These are phyloP conservation scores for Anastrepha obliqua DNA, from an alignment of 1,140 invertebrate species.

Conservation along the genomic window DNA sequence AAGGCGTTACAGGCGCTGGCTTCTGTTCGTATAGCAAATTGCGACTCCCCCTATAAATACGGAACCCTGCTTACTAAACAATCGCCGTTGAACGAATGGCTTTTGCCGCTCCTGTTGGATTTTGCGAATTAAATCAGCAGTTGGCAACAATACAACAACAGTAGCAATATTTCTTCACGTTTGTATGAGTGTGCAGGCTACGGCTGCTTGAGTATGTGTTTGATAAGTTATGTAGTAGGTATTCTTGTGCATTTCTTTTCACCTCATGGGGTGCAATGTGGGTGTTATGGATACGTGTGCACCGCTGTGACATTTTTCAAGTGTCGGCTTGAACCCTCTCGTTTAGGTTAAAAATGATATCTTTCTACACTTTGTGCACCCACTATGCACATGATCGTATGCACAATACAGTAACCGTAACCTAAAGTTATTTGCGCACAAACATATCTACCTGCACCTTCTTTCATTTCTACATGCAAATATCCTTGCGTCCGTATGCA, in stretches of 20 bases:
- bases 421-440: constrained; percentile 30
- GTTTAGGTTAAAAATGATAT: constrained; percentile 48
- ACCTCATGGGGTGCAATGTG: constrained; percentile 7
- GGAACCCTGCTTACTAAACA: neutral
- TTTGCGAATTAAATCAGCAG: constrained; percentile 44
- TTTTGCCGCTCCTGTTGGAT: neutral
- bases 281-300: constrained; percentile 37
- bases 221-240: neutral
- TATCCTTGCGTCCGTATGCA: constrained; percentile 32
- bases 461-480: constrained; percentile 14
- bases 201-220: neutral
- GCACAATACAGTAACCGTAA: constrained; percentile 29
- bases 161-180: neutral
- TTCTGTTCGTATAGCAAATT: constrained; percentile 1
- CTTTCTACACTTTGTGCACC: constrained; percentile 31
- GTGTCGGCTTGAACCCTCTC: constrained; percentile 50
- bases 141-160: constrained; percentile 24
- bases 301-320: constrained; percentile 45
- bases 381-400: neutral
- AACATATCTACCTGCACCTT: neutral
- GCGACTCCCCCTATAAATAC: neutral
- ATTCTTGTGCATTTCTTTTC: constrained; percentile 11
- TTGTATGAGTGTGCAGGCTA: neutral
- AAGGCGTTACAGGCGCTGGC: neutral
- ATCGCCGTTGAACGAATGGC: neutral